Conservation (phyloP, 1,140 invertebrate species). For the Drosophila pandora region DNA sequence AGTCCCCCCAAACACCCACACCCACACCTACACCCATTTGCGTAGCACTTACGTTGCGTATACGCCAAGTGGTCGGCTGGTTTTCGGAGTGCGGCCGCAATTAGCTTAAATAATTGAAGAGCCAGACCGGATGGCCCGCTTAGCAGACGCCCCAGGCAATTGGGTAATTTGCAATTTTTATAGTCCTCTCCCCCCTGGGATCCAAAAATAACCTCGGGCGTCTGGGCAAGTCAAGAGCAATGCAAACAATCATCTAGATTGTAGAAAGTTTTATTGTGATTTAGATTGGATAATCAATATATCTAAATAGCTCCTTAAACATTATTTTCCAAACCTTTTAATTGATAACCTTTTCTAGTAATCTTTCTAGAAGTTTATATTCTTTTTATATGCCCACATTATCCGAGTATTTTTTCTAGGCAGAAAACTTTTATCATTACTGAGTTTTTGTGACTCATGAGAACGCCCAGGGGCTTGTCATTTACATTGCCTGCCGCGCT, state of each 20-base stretch:
- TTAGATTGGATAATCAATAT: neutral
- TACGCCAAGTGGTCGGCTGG: slow-evolving; percentile 40
- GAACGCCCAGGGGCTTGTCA: slow-evolving; percentile 29
- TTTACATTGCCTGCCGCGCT: slow-evolving; percentile 19
- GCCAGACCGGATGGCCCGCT: slow-evolving; percentile 47
- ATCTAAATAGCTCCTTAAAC: too few species aligned
- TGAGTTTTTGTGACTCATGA: slow-evolving; percentile 12
- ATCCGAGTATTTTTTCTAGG: neutral
- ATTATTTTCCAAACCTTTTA: too few species aligned
- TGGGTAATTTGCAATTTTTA: slow-evolving; percentile 51
- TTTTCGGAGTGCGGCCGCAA: slow-evolving; percentile 36
- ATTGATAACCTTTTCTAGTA: neutral
- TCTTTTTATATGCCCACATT: neutral
- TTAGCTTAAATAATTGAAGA: slow-evolving; percentile 61
- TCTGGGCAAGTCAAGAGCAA: neutral
- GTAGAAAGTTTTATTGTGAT: neutral
- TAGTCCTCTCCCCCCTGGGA: slow-evolving; percentile 18
- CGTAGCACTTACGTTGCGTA: slow-evolving; percentile 43
- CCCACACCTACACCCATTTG: slow-evolving; percentile 6
- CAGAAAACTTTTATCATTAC: slow-evolving; percentile 4
- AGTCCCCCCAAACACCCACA: slow-evolving; percentile 10
- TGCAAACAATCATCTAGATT: slow-evolving; percentile 15
- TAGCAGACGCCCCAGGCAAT: slow-evolving; percentile 33
- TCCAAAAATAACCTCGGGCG: neutral
- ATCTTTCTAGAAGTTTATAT: neutral